phyloP scores from a whole-genome alignment of 1,140 invertebrate species.

The Scaptomyza pallida region DNA sequence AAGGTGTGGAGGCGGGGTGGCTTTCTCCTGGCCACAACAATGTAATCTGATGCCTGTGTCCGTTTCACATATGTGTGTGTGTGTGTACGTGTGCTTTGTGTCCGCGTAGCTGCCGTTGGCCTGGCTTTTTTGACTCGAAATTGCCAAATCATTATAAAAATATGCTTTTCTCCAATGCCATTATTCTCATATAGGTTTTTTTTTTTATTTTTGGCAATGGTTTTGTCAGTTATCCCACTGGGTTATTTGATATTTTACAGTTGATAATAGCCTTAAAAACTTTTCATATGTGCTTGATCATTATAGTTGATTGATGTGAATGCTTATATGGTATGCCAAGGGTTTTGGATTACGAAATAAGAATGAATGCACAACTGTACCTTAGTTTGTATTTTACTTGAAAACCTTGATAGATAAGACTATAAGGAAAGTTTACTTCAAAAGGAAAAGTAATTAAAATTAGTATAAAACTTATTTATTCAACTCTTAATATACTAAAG shows the following conservation, averaged over 20 bases:
- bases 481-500: no score
- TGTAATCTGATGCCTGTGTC: conserved; percentile 78
- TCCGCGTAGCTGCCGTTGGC: conserved; percentile 39
- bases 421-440: no score
- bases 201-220: conserved; percentile 59
- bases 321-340: conserved; percentile 1
- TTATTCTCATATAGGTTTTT: conserved; percentile 27
- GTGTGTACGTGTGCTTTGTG: conserved; percentile 29
- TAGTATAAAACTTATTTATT: no score
- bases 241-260: conserved; percentile 80
- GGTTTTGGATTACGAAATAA: conserved; percentile 56
- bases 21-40: conserved; percentile 67
- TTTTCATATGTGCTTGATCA: conserved; percentile 71
- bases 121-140: conserved; percentile 37
- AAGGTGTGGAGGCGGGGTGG: conserved; percentile 24
- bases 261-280: conserved; percentile 70
- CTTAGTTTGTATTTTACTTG: no score
- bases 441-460: no score
- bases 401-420: no score
- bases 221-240: conserved; percentile 75
- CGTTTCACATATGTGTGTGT: conserved; percentile 36
- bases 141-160: conserved; percentile 76
- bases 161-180: conserved; percentile 60
- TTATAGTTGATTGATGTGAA: conserved; percentile 75
- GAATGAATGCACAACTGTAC: conserved; percentile 53